phyloP scores from a whole-genome alignment of 2,113 vertebrate species.

The Thamnaconus septentrionalis region DNA sequence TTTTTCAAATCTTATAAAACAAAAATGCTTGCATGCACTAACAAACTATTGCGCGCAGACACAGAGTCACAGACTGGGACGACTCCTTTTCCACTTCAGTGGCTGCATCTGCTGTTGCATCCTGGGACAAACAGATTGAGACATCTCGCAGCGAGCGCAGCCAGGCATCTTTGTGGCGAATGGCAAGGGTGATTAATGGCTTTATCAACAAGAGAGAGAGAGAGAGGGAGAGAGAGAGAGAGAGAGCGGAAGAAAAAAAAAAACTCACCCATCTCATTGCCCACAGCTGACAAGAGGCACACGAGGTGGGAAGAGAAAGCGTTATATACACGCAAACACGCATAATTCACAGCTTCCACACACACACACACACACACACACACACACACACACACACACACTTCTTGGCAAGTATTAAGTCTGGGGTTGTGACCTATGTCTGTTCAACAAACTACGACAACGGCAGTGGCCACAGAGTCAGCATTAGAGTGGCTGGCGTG shows the following conservation, averaged over 20 bases:
- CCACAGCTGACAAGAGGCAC: constrained; percentile 26
- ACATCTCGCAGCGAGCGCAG: constrained; percentile 30
- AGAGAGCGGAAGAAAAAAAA: constrained; percentile 13
- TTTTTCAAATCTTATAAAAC: no score
- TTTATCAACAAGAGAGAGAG: constrained; percentile 45
- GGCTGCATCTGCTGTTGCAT: constrained; percentile 28
- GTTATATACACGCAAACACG: neutral
- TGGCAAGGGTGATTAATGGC: constrained; percentile 58
- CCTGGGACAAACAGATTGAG: constrained; percentile 41
- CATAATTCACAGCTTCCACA: neutral
- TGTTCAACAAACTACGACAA: constrained; percentile 12
- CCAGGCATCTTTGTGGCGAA: constrained; percentile 42
- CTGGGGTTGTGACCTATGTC: neutral
- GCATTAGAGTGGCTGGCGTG: neutral
- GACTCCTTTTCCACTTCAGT: constrained; percentile 28
- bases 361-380: neutral
- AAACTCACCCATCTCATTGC: constrained; percentile 6
- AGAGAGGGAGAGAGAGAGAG: neutral
- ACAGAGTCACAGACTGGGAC: neutral
- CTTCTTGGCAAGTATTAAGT: neutral
- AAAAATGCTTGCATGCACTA: no score
- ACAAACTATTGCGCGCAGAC: neutral
- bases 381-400: neutral
- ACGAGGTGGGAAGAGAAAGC: constrained; percentile 4
- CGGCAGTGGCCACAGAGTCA: constrained; percentile 7